Percentiles rank a stretch among this genome's conserved stretches.
These are phyloP conservation scores for Drosophila rhopaloa DNA, from an alignment of 1,140 invertebrate genomes.

Conservation along the genomic window DNA sequence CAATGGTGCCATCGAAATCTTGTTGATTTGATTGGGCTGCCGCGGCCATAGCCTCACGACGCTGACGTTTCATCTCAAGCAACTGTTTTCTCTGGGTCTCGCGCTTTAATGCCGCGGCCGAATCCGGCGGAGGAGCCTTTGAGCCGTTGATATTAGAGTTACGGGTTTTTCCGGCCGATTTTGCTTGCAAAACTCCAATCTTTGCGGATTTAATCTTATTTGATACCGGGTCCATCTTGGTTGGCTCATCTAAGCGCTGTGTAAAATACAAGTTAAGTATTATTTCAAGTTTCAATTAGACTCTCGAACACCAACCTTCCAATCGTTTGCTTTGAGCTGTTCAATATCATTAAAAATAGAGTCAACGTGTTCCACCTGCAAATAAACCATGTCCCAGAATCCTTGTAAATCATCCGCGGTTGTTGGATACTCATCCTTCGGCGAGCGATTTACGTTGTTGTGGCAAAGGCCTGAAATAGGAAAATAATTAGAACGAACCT, in stretches of 20 bases:
- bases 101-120: constrained; percentile 86
- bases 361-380: constrained; percentile 94
- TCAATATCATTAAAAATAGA: constrained; percentile 92
- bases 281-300: background rate
- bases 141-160: constrained; percentile 29
- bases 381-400: constrained; percentile 98
- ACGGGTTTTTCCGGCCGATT: constrained; percentile 27
- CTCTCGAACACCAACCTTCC: constrained; percentile 85
- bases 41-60: constrained; percentile 86
- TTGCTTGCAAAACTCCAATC: constrained; percentile 48
- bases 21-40: constrained; percentile 60
- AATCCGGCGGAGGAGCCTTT: constrained; percentile 75
- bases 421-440: constrained; percentile 93
- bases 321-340: constrained; percentile 88
- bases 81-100: constrained; percentile 92
- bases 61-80: constrained; percentile 90
- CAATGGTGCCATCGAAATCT: constrained; percentile 32
- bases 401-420: constrained; percentile 95
- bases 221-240: constrained; percentile 1
- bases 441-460: constrained; percentile 88
- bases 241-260: constrained; percentile 29
- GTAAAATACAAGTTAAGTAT: background rate
- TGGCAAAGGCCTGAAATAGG: constrained; percentile 85
- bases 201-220: constrained; percentile 50
- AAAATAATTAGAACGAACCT: background rate